A percentile compares a stretch with the other conserved stretches of the same genome.
Conservation (phyloP, 2,797 vertebrate species). For the Sebastes hopkinsi region DNA sequence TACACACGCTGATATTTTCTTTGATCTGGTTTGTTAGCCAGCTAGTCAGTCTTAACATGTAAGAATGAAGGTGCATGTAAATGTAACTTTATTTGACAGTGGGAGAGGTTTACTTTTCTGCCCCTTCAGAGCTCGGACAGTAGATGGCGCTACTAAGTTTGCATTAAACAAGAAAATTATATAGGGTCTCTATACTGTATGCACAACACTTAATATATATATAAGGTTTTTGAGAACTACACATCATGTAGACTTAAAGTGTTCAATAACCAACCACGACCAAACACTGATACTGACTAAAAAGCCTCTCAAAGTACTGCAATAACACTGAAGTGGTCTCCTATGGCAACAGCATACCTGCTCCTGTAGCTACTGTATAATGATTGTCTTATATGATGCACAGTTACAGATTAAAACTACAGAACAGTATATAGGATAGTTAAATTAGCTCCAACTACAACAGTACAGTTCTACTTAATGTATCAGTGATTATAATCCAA, state of each 20-base stretch:
- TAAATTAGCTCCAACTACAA: neutral
- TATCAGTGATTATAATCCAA: neutral
- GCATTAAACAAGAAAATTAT: neutral
- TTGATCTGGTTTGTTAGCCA: conserved; percentile 17
- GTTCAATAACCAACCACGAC: neutral
- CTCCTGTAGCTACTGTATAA: neutral
- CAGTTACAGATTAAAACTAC: neutral
- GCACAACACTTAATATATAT: neutral
- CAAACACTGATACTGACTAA: neutral
- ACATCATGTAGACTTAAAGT: neutral
- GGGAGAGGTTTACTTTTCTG: neutral
- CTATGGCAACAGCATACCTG: neutral
- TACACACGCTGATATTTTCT: conserved; percentile 29
- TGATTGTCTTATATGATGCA: neutral
- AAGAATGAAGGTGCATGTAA: neutral
- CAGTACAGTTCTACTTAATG: neutral
- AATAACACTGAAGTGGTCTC: neutral
- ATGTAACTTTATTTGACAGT: neutral
- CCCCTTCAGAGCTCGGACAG: conserved; percentile 1
- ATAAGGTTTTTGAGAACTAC: neutral
- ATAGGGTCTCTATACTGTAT: neutral
- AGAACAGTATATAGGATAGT: neutral
- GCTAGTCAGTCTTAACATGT: neutral
- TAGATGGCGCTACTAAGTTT: conserved; percentile 24
- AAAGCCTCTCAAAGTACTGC: neutral